A percentile compares a stretch with the other conserved stretches of the same genome.
phyloP scores from a whole-genome alignment of 2,797 vertebrate species.

The Tadarida brasiliensis region DNA sequence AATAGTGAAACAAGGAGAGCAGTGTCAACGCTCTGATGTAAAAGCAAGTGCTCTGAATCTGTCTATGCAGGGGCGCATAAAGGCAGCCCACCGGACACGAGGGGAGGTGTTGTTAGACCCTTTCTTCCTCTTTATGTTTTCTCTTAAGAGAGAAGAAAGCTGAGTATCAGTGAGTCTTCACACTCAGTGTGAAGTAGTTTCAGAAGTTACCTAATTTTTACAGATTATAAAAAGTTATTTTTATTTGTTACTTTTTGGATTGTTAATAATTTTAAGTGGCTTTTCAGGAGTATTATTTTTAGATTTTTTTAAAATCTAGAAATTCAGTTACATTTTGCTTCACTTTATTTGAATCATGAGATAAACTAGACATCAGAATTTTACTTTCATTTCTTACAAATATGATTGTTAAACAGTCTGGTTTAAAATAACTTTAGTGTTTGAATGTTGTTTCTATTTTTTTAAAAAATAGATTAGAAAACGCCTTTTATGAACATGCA shows the following conservation, averaged over 20 bases:
- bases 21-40: too few species aligned
- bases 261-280: conserved; percentile 1
- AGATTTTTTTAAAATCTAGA: conserved; percentile 16
- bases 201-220: conserved; percentile 4
- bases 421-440: conserved; percentile 55
- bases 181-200: neutral
- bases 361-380: neutral
- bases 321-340: neutral
- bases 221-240: neutral
- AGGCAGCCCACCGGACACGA: too few species aligned
- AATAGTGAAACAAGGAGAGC: too few species aligned
- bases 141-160: too few species aligned
- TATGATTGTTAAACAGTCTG: conserved; percentile 28
- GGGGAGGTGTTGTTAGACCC: too few species aligned
- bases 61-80: too few species aligned
- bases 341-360: conserved; percentile 19
- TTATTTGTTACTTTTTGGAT: neutral
- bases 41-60: too few species aligned
- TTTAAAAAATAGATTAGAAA: conserved; percentile 93
- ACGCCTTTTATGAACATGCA: conserved; percentile 98
- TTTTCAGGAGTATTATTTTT: neutral
- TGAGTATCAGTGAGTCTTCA: too few species aligned
- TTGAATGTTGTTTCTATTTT: conserved; percentile 62
- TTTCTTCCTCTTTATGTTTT: too few species aligned
- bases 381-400: conserved; percentile 34